A percentile compares a stretch with the other conserved stretches of the same genome.
Conservation (phyloP, 1,140 invertebrate genomes). For the Probaryconus sp. region DNA sequence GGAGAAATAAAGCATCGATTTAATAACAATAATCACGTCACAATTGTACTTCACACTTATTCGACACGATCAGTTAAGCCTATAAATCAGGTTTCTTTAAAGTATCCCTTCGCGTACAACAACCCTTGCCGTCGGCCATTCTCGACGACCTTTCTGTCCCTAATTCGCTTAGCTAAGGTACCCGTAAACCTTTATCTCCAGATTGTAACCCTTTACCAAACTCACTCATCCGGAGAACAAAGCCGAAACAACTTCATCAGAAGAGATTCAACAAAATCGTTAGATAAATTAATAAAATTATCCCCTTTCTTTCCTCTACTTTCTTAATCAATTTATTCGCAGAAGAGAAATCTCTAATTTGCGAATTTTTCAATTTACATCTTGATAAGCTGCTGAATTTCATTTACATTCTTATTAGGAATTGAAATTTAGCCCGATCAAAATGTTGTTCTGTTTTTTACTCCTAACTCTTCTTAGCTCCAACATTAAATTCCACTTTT, state of each 20-base stretch:
- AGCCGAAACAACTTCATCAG: constrained; percentile 47
- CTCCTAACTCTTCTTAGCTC: too few species aligned
- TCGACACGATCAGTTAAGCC: constrained; percentile 41
- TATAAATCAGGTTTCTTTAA: constrained; percentile 56
- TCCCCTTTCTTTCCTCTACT: neutral
- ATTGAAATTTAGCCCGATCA: too few species aligned
- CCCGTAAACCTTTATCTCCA: constrained; percentile 61
- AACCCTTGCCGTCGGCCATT: constrained; percentile 59
- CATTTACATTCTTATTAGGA: too few species aligned
- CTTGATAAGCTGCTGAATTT: too few species aligned
- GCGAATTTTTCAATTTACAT: too few species aligned
- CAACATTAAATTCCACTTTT: too few species aligned
- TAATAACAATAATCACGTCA: constrained; percentile 32
- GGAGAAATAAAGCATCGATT: neutral
- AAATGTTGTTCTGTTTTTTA: too few species aligned
- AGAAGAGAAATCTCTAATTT: too few species aligned
- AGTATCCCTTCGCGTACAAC: constrained; percentile 33
- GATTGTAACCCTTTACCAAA: constrained; percentile 47
- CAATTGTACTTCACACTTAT: constrained; percentile 34
- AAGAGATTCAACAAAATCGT: constrained; percentile 16
- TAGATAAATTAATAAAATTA: constrained; percentile 40
- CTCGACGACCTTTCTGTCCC: constrained; percentile 44
- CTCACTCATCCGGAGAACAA: constrained; percentile 49
- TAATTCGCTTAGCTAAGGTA: constrained; percentile 70
- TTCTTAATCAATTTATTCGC: too few species aligned